Evolutionary conservation across 2,888 invertebrate species (phyloP), one percentile per base, ranked within the genome.

Genomic region (Drosophila lutescens): DNA sequence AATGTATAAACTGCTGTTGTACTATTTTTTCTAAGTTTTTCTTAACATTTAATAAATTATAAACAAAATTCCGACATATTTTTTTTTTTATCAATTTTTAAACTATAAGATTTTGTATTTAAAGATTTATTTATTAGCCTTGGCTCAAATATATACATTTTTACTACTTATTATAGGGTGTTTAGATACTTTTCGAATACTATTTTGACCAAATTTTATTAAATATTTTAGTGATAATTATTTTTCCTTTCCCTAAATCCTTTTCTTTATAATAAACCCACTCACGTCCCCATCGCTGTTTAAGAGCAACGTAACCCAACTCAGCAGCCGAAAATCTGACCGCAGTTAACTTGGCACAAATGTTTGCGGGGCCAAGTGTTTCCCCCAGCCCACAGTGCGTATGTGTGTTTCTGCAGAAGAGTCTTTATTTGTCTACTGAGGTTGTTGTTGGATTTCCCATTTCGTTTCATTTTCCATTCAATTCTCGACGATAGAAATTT

Each of bases 381-480:
- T 30, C 50, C 43, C 23, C 17, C 34, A 36, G 41, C 60, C 60
- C 53, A 44, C 38, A 23, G 15, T 68, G 55, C 62, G 63, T 60
- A 43, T 78, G 46, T 72, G 54, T 62, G 58, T 51, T 43, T 56
- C 13, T 60, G 58, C 20, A 12, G 54, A 23, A 57, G 36, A 43
- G 32, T 34, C 59, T 13, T 30, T 63, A 40, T 62, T 62, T 62
- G 47, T 34, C 17, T 15, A 26, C 13, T 30, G 26, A 13, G 10
- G 17, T 32, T 40, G 46, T 61, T 62, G 43, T 17, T 83, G 84
- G 78, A 78, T 83, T 88, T 86, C 72, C 76, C 86, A 88, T 84
- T 80, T 65, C 15, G 34, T 49, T 26, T 23, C 66, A 63, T 84
- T 72, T 73, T 72, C 75, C 78, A 86, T 80, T 86, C 63, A 63